Evolutionary conservation across 2,113 vertebrate genomes (phyloP), one percentile per base, ranked within the genome.

Genomic region (Hydrochoerus hydrochaeris): DNA sequence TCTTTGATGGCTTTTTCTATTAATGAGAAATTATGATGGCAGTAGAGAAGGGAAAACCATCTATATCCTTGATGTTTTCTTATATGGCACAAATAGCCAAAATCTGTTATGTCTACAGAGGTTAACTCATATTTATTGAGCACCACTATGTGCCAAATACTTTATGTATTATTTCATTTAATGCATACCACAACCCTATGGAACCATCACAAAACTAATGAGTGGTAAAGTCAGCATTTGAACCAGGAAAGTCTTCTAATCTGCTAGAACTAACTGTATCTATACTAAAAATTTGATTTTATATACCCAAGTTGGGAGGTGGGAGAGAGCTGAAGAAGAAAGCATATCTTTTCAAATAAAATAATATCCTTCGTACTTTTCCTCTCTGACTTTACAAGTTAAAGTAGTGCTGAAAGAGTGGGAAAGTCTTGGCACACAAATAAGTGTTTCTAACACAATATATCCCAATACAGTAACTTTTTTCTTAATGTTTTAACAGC

Each of bases 241-340:
- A 93, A 83, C 35, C 90, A 67, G 78, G 67, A 19, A 73, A 73
- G 69, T 73, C 67, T 71, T 38, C 83, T 17, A 84, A 91, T 90
- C 67, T 41, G 11, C n/a, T 88, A 84, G 35, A 80, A 85, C 14
- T 12, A 65, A 30, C 35, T 88, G 30, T 41, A 49, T 85, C 35
- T 88, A 88, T 88, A 80, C 62, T 84, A 91, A 95, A n/a, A 80
- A 87, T 71, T 63, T 91, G 83, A 78, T 28, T 84, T 44, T 84
- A 85, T 75, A 95, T n/a, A n/a, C 17, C 41, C 17, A 65, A 69
- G 26, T 65, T 62, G 44, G 32, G 13, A 30, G 44, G 8, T 44
- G 22, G 69, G 41, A 49, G 44, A 46, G 26, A 78, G 69, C 60
- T 62, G 35, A 30, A 91, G 60, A 86, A 86, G 60, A 75, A 81